Percentiles rank a stretch among this genome's conserved stretches.
These are phyloP conservation scores for Nebria brevicollis DNA, from an alignment of 2,888 invertebrate genomes.

Conservation along the genomic window DNA sequence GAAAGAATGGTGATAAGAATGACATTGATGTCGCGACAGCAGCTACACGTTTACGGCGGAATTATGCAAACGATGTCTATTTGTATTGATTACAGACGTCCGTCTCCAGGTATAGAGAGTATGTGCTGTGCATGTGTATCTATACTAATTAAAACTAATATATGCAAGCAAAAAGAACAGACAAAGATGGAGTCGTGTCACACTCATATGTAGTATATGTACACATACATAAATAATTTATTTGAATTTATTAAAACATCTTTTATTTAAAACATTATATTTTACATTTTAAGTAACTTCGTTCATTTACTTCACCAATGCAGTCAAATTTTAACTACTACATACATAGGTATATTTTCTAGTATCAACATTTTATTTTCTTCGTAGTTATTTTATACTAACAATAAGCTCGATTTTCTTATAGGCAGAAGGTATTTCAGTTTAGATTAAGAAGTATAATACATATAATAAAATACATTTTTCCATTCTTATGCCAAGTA, in stretches of 20 bases:
- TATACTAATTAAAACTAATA: constrained; percentile 21
- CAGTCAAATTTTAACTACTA: too few species aligned
- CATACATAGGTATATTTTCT: too few species aligned
- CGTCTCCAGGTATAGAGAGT: background rate
- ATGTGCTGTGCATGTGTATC: background rate
- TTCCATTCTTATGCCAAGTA: too few species aligned
- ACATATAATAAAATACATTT: too few species aligned
- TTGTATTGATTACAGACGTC: constrained; percentile 31
- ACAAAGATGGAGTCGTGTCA: constrained; percentile 13
- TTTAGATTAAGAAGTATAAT: too few species aligned
- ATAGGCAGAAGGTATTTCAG: too few species aligned
- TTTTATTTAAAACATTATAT: too few species aligned
- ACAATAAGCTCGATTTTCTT: too few species aligned
- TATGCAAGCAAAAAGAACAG: constrained; percentile 3
- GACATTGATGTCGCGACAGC: constrained; percentile 29
- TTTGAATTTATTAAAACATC: background rate
- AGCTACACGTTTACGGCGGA: constrained; percentile 19
- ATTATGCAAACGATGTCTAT: constrained; percentile 32
- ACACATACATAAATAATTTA: background rate
- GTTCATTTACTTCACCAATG: too few species aligned
- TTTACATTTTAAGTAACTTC: too few species aligned
- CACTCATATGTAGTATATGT: background rate
- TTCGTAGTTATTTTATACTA: too few species aligned
- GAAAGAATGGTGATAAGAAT: constrained; percentile 13
- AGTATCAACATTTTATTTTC: too few species aligned